These are phyloP conservation scores for Elysia crispata DNA, from an alignment of 2,888 invertebrate species.

Conservation along the genomic window DNA sequence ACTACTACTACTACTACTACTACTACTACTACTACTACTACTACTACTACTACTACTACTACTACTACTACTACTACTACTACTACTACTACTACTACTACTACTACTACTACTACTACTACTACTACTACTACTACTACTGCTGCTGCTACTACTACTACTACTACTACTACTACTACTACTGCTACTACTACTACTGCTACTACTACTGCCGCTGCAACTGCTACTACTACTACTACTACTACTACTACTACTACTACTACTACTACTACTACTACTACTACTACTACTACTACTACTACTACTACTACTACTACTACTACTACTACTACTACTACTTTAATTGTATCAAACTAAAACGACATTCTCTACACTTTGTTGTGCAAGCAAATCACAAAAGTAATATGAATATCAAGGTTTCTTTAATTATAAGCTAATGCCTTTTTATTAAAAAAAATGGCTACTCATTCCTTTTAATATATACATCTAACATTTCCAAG, in stretches of 20 bases:
- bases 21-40: slow-evolving; percentile 38
- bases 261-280: slow-evolving; percentile 39
- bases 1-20: slow-evolving; percentile 39
- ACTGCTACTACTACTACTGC: neutral
- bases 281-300: slow-evolving; percentile 35
- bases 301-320: slow-evolving; percentile 17
- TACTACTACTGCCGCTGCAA: slow-evolving; percentile 9
- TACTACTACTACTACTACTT: neutral
- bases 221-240: slow-evolving; percentile 35
- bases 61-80: slow-evolving; percentile 37
- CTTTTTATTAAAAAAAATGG: no score
- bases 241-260: slow-evolving; percentile 39
- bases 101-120: slow-evolving; percentile 38
- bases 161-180: slow-evolving; percentile 30
- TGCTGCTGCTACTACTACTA: slow-evolving; percentile 28
- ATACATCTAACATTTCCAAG: no score
- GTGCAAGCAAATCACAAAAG: no score
- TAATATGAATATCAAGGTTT: no score
- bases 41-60: slow-evolving; percentile 38
- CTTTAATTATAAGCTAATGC: no score
- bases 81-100: slow-evolving; percentile 35
- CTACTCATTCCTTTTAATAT: no score
- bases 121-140: slow-evolving; percentile 38
- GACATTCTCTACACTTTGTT: no score
- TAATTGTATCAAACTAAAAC: no score